Base-by-base conservation (phyloP, 2,888 invertebrate genomes). In the Halocaridina rubra region DNA sequence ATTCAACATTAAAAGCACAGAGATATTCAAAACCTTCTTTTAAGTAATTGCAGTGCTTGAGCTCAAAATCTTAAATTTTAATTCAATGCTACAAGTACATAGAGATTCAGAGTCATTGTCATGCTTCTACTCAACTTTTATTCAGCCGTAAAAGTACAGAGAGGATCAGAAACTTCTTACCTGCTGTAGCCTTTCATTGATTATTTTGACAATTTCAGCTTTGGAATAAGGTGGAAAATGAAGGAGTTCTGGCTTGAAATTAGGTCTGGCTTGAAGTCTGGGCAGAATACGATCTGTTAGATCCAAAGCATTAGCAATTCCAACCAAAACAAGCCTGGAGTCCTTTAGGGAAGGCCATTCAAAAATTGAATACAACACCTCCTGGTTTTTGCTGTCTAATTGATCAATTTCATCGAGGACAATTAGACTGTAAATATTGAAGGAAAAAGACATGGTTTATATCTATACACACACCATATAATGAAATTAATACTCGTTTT, bases 331-430 rank as follows among this genome's bases (percentile, higher is more conserved):
- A 0, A 98, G 90, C 57, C 93, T 94, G 0, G 95, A 94, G 27
- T 93, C 91, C 0, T 92, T 90, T 79, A 94, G 90, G 0, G 95
- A 93, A 0, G 98, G 96, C 98, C 97, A 98, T 90, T 97, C 97
- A 90, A 99, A 98, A 89, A 98, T 94, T 0, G 95, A 95, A 91
- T 98, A 98, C 5, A 99, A 92, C 2, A 98, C 95, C 0, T 96
- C 94, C 89, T 98, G 97, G 39, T 93, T 93, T 89, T 94, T 94
- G 88, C 95, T 95, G 84, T 91, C 91, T 57, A 99, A 91, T 90
- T 98, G 97, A 91, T 99, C 99, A 85, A 99, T 95, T 92, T 99
- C 99, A 91, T 99, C 99, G 84, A 99, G 91, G 13, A 99, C 94
- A 88, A 98, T 91, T 24, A 98, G 92, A 81, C 95, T 94, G 81